Conservation (phyloP, 1,140 invertebrate genomes). For the Acromyrmex echinatior region DNA sequence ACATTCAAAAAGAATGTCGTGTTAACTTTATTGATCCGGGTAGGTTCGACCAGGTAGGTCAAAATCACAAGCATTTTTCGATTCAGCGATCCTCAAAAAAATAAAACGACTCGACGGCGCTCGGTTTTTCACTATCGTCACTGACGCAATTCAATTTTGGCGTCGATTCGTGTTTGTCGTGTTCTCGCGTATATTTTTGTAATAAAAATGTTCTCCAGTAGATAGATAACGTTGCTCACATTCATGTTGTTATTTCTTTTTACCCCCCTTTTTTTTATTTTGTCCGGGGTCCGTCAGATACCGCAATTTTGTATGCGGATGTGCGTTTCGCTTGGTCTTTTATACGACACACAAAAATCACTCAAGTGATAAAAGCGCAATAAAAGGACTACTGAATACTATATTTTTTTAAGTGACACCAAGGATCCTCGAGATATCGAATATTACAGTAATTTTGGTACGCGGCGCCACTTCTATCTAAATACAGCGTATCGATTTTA, state of each 20-base stretch:
- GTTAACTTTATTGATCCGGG: too few relatives aligned
- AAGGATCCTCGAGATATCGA: neutral
- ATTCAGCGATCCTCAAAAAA: slow-evolving; percentile 33
- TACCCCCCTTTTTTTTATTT: slow-evolving; percentile 5
- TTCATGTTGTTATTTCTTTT: slow-evolving; percentile 49
- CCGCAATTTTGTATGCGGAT: slow-evolving; percentile 53
- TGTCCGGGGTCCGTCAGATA: slow-evolving; percentile 15
- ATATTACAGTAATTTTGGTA: slow-evolving; percentile 17
- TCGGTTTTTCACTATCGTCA: slow-evolving; percentile 48
- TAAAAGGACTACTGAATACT: neutral
- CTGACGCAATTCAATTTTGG: slow-evolving; percentile 56
- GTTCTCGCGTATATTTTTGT: slow-evolving; percentile 58
- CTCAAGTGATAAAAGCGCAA: slow-evolving; percentile 45
- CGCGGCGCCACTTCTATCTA: neutral
- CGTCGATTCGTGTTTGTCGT: slow-evolving; percentile 56
- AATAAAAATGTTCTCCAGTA: slow-evolving; percentile 59
- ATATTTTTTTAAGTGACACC: neutral
- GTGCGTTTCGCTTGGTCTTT: slow-evolving; percentile 18
- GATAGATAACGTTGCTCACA: slow-evolving; percentile 54
- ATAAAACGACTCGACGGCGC: slow-evolving; percentile 6
- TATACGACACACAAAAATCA: slow-evolving; percentile 42
- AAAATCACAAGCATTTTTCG: slow-evolving; percentile 54
- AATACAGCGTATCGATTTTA: slow-evolving; percentile 1
- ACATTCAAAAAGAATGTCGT: too few relatives aligned
- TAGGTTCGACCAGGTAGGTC: neutral